phyloP scores from a whole-genome alignment of 2,888 invertebrate genomes.

The Phengaris alcon region DNA sequence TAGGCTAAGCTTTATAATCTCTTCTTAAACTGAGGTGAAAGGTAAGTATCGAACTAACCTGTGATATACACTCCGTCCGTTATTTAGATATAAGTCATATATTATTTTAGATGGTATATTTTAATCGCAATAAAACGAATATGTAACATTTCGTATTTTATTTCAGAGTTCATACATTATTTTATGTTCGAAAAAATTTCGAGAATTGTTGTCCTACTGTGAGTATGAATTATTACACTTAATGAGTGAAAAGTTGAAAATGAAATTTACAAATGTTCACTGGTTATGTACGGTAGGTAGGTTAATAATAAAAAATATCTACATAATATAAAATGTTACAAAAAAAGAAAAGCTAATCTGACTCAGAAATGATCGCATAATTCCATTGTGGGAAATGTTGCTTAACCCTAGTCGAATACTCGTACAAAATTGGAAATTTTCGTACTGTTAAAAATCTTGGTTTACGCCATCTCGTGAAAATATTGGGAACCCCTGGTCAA shows the following conservation, averaged over 20 bases:
- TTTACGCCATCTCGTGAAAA: not conserved
- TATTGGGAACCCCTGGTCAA: not conserved
- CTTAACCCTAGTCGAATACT: too few relatives aligned
- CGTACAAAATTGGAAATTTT: too few relatives aligned
- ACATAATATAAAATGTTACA: constrained; percentile 3
- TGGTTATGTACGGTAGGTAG: not conserved
- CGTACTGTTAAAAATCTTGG: too few relatives aligned
- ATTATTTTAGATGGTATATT: constrained; percentile 33
- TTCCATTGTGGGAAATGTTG: not conserved
- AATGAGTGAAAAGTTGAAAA: constrained; percentile 1
- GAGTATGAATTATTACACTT: not conserved
- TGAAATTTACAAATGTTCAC: constrained; percentile 19
- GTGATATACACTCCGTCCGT: constrained; percentile 75
- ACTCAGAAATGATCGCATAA: not conserved
- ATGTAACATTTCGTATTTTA: constrained; percentile 23
- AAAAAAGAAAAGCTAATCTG: not conserved
- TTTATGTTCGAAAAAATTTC: not conserved
- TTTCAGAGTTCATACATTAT: constrained; percentile 17
- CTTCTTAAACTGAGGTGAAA: constrained; percentile 35
- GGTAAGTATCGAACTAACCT: constrained; percentile 70
- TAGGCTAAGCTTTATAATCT: not conserved
- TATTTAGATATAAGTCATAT: constrained; percentile 38
- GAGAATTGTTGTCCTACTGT: not conserved
- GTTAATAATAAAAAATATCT: not conserved
- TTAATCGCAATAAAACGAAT: constrained; percentile 27